These are phyloP conservation scores for Carassius gibelio DNA, from an alignment of 2,113 vertebrate genomes.

Conservation along the genomic window DNA sequence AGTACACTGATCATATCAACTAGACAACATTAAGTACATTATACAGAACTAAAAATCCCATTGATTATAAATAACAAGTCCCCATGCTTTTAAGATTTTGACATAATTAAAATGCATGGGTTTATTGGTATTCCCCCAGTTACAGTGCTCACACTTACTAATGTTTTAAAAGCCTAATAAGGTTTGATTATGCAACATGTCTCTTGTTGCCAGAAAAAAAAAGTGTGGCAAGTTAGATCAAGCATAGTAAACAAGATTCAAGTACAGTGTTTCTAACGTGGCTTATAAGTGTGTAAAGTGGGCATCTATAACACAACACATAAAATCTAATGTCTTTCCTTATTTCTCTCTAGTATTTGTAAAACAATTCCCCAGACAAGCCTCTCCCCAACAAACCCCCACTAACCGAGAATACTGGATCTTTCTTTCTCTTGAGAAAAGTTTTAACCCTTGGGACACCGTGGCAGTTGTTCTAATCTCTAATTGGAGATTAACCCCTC, in stretches of 20 bases:
- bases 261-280: neutral
- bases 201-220: neutral
- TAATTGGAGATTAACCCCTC: slow-evolving; percentile 45
- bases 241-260: neutral
- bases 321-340: neutral
- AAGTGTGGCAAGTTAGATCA: neutral
- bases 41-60: too few species aligned
- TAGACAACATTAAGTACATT: too few species aligned
- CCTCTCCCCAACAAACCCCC: neutral
- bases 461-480: slow-evolving; percentile 37
- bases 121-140: neutral
- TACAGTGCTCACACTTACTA: neutral
- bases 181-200: neutral
- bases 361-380: neutral
- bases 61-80: neutral
- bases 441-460: slow-evolving; percentile 3
- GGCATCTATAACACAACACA: neutral
- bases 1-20: too few species aligned
- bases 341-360: neutral
- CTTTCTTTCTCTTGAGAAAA: neutral
- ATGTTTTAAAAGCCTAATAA: neutral
- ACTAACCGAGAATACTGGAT: neutral
- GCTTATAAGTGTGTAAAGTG: neutral
- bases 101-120: neutral
- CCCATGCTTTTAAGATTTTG: neutral